Percentiles rank a stretch among this genome's conserved stretches.
These are phyloP conservation scores for Fragum fragum DNA, from an alignment of 2,888 invertebrate genomes.

Conservation along the genomic window DNA sequence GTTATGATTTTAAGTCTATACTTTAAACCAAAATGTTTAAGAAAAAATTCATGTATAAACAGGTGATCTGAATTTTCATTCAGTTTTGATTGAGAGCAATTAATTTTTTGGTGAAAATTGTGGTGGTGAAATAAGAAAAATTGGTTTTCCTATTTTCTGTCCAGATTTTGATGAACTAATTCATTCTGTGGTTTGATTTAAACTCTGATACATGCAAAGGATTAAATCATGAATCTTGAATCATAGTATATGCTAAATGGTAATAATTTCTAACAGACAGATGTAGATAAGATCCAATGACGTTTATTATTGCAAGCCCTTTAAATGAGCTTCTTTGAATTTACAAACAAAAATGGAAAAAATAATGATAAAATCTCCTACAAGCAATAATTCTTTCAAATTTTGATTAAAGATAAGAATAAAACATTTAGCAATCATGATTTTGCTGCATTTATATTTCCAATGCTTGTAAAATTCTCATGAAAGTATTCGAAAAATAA, in stretches of 20 bases:
- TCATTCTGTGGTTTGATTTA: too few species aligned
- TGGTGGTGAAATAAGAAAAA: too few species aligned
- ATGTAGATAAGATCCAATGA: background rate
- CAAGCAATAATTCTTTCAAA: slow-evolving; percentile 4
- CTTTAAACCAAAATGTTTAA: too few species aligned
- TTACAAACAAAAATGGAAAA: slow-evolving; percentile 3
- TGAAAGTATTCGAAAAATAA: background rate
- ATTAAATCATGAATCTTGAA: too few species aligned
- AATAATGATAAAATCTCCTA: background rate
- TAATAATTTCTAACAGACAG: background rate
- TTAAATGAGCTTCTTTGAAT: background rate
- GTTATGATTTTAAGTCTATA: too few species aligned
- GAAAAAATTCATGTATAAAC: too few species aligned
- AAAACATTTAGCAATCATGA: background rate
- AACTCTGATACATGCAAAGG: too few species aligned
- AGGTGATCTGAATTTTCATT: too few species aligned
- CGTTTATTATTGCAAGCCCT: background rate
- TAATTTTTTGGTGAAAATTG: too few species aligned
- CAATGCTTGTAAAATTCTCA: background rate
- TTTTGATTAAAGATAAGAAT: background rate
- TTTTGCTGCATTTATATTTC: background rate
- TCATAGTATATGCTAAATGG: background rate
- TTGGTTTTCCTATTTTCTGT: too few species aligned
- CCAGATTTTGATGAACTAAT: too few species aligned
- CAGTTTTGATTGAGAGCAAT: too few species aligned